A percentile compares a stretch with the other conserved stretches of the same genome.
Conservation (phyloP, 2,797 vertebrate species). For the Hephaestus fuliginosus region DNA sequence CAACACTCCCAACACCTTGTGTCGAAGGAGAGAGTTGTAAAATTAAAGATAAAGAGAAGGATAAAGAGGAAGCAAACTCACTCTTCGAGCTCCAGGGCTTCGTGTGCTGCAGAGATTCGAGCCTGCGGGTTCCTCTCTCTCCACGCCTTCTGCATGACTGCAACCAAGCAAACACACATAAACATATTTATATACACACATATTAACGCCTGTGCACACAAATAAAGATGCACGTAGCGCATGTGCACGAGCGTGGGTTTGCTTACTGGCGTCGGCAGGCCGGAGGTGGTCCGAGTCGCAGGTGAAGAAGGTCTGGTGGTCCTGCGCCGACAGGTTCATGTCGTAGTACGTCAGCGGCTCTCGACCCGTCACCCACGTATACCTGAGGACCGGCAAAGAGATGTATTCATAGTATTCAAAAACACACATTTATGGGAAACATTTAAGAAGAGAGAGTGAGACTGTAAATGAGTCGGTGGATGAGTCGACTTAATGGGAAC, state of each 20-base stretch:
- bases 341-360: slow-evolving; percentile 97
- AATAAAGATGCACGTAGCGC: too few relatives aligned
- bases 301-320: slow-evolving; percentile 98
- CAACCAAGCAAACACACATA: slow-evolving; percentile 64
- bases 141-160: slow-evolving; percentile 99
- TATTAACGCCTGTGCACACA: background rate
- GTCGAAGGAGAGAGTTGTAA: background rate
- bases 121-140: slow-evolving; percentile 98
- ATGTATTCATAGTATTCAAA: background rate
- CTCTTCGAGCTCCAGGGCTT: slow-evolving; percentile 98
- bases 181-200: background rate
- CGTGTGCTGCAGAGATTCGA: slow-evolving; percentile 96
- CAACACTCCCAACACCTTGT: background rate
- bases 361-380: slow-evolving; percentile 96
- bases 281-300: slow-evolving; percentile 96
- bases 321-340: slow-evolving; percentile 96
- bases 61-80: slow-evolving; percentile 80
- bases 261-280: slow-evolving; percentile 96
- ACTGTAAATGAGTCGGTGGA: background rate
- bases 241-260: background rate
- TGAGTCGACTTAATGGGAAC: background rate
- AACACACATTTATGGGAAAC: background rate
- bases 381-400: slow-evolving; percentile 81
- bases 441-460: background rate
- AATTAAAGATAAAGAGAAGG: background rate